Evolutionary conservation across 35 echinoderm and acorn worm species (phyloP), one percentile per base, ranked within the genome.

Genomic region (Acanthaster planci): DNA sequence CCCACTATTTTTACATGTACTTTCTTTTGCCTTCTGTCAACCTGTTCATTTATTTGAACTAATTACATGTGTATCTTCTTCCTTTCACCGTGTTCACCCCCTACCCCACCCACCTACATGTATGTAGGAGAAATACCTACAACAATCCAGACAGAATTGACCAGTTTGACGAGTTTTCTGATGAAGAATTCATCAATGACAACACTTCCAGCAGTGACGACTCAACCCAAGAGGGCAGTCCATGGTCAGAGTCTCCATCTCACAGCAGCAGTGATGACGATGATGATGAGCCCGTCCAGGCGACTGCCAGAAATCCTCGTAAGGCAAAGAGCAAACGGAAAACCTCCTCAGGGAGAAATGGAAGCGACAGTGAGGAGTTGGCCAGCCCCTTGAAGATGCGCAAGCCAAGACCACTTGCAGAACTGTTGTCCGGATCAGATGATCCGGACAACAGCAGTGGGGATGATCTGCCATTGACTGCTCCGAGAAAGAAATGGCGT

Each of bases 111-210:
- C n/a, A n/a, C n/a, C n/a, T n/a, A n/a, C 37, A 19, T 76, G 34
- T 76, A 23, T 4, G 39, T 53, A 83, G 81, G 81, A 37, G 81
- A 83, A 83, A 83, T 38, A 10, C 32, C 53, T 83, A 83, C 30
- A 83, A 83, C 53, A 83, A 83, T 21, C 81, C 81, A 30, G 81
- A 83, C 59, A 53, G 81, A 31, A 83, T 83, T 2, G 81, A 64
- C 32, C 18, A 58, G 19, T 83, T 38, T 60, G 81, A 83, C 18
- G 81, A 83, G 19, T n/a, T 32, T 57, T 37, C 54, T 1, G 34
- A 58, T n/a, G 51, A 40, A 31, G 52, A 83, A 4, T 83, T 83
- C 38, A 59, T 83, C 14, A n/a, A 57, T 19, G 81, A 83, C 22
- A 17, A 32, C 23, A 23, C 27, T 35, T 68, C 60, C 60, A 68